These are phyloP conservation scores for Astur gentilis DNA, from an alignment of 2,113 vertebrate species.

Conservation along the genomic window DNA sequence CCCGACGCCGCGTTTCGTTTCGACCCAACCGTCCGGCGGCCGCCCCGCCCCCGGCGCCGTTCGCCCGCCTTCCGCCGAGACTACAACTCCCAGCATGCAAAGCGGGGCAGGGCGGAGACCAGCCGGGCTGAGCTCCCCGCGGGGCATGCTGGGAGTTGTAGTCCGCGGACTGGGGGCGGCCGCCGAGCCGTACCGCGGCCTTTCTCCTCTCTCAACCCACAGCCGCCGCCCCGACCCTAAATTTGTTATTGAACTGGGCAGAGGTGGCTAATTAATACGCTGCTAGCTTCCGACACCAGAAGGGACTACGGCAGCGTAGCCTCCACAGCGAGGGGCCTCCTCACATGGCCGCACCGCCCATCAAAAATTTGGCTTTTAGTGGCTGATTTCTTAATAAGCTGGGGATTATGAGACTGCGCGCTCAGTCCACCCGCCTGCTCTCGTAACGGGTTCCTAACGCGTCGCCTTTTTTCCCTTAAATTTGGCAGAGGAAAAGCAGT, in stretches of 20 bases:
- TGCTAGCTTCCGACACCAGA: not conserved
- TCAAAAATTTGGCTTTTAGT: not conserved
- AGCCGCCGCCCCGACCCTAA: no score
- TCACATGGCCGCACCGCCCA: fast-evolving
- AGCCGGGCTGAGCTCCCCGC: fast-evolving
- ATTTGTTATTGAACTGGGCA: not conserved
- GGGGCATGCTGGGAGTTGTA: not conserved
- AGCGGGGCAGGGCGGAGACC: fast-evolving
- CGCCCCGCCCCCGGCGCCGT: no score
- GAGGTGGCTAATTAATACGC: no score
- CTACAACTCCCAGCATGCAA: constrained; percentile 41
- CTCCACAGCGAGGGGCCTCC: no score
- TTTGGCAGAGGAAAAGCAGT: not conserved
- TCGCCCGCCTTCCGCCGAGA: not conserved
- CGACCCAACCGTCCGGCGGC: no score
- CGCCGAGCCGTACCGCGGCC: fast-evolving
- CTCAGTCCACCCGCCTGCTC: not conserved
- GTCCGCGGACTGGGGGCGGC: fast-evolving
- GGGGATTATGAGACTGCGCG: fast-evolving
- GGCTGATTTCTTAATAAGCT: not conserved
- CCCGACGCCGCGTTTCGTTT: no score
- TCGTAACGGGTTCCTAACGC: fast-evolving
- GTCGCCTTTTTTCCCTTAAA: not conserved
- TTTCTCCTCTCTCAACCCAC: fast-evolving
- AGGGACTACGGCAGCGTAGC: not conserved